Evolutionary conservation across 2,888 invertebrate species (phyloP), one percentile per base, ranked within the genome.

Genomic region (Cyaniris semiargus): DNA sequence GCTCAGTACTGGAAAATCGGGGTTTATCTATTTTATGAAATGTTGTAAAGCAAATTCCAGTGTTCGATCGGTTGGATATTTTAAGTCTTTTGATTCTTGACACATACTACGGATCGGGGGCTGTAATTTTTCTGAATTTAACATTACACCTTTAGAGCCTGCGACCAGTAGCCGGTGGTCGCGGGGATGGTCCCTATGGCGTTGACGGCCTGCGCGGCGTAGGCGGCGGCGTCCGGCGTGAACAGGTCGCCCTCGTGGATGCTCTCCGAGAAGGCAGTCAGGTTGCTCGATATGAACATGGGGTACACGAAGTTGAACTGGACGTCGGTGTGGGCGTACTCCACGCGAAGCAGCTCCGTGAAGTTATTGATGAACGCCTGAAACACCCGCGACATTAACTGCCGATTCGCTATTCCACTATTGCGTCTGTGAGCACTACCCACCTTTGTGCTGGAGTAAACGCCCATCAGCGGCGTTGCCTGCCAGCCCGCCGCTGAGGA

Each of bases 361-460:
- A 60, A 60, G 23, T 60, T 60, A 0, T 60, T 10, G 60, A 60
- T 13, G 60, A 60, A 60, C 10, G 60, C 60, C 60, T 60, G 13
- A 27, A 60, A 60, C 21, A 58, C 44, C 10, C 44, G 44, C 44
- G 10, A 13, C 10, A 13, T 44, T 13, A 44, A 44, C 44, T 44
- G 3, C 44, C 3, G 44, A 44, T 44, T 3, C 13, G 44, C 44
- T 44, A 13, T 44, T 44, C 44, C 44, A 3, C 44, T 44, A 44
- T 3, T 44, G 44, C 44, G 44, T 44, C 10, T 44, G 44, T 44
- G 10, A 13, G 44, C 10, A 10, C 10, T 44, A 44, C 44, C 3
- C 44, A 74, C 74, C 74, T 74, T 74, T 53, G 74, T 74, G 53
- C 48, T 48, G 1, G 74, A 74, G 13, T 74, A 74, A 4, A 74